Base-by-base conservation (phyloP, 2,113 vertebrate genomes). In the Ceyx cyanopectus region DNA sequence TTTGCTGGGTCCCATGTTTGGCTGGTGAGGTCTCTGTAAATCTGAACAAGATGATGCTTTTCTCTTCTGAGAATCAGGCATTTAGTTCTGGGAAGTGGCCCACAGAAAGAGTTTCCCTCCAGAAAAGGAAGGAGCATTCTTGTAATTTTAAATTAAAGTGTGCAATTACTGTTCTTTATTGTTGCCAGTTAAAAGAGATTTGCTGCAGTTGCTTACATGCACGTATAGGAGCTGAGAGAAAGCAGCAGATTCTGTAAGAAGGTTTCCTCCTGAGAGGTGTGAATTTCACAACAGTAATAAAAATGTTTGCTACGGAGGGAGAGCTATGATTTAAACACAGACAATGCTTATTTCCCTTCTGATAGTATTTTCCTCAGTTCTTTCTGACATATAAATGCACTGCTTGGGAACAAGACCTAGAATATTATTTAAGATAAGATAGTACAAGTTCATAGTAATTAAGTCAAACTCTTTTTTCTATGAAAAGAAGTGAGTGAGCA, bases 231-330 rank as follows among this genome's bases (percentile, higher is more conserved):
- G 80, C 90, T 69, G 70, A 76, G 93, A 85, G 94, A 62, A 97
- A 90, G 57, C 72, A 37, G 85, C 72, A 76, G 85, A 81, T 93
- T 90, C 93, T 81, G 53, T 90, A 87, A 85, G 94, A 72, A 91
- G 90, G 83, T 95, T 97, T 95, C 93, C 96, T 97, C 92, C 87
- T 57, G 94, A 97, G 95, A 96, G 89, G 96, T 94, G 95, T 90
- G 91, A 96, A 96, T 96, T 96, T 96, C 92, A 93, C 89, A 96
- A 95, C 92, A 91, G 78, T 85, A 93, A 93, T 93, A 95, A 96
- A 97, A 95, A 89, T 92, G 85, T 92, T 94, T 93, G 87, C 83
- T 92, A 19, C 89, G 41, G 91, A 87, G 78, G 7, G 1, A 85
- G 78, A 95, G 75, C 92, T 94, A 79, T 87, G 93, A 97, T 96